Conservation (phyloP, 2,888 invertebrate species). For the Penaeus monodon region DNA sequence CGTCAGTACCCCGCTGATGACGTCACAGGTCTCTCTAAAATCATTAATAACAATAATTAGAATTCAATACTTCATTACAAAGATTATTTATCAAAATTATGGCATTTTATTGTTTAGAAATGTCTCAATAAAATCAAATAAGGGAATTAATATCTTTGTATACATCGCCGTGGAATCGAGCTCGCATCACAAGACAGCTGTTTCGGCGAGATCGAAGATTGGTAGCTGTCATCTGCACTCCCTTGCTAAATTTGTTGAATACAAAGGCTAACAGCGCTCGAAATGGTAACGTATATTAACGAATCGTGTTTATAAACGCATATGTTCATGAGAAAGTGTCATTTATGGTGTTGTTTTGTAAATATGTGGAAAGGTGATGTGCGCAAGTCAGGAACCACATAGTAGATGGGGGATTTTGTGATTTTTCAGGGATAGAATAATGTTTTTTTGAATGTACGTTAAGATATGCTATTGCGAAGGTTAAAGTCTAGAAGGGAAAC, state of each 20-base stretch:
- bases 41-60: not conserved
- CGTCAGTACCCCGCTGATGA: constrained; percentile 39
- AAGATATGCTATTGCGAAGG: too few relatives aligned
- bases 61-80: not conserved
- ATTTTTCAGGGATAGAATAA: too few relatives aligned
- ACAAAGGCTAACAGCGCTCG: not conserved
- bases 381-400: too few relatives aligned
- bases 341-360: too few relatives aligned
- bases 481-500: too few relatives aligned
- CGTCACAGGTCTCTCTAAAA: constrained; percentile 25
- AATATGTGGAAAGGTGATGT: too few relatives aligned
- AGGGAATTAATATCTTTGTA: constrained; percentile 22
- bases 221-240: constrained; percentile 10
- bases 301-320: too few relatives aligned
- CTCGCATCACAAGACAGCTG: constrained; percentile 50
- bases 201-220: constrained; percentile 48
- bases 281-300: constrained; percentile 19
- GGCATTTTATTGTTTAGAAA: not conserved
- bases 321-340: too few relatives aligned
- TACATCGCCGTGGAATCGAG: constrained; percentile 39
- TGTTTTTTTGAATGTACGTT: too few relatives aligned
- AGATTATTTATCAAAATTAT: not conserved
- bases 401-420: too few relatives aligned
- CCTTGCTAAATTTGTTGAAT: not conserved
- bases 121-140: not conserved